These are phyloP conservation scores for Picathartes gymnocephalus DNA, from an alignment of 2,113 vertebrate genomes.

Conservation along the genomic window DNA sequence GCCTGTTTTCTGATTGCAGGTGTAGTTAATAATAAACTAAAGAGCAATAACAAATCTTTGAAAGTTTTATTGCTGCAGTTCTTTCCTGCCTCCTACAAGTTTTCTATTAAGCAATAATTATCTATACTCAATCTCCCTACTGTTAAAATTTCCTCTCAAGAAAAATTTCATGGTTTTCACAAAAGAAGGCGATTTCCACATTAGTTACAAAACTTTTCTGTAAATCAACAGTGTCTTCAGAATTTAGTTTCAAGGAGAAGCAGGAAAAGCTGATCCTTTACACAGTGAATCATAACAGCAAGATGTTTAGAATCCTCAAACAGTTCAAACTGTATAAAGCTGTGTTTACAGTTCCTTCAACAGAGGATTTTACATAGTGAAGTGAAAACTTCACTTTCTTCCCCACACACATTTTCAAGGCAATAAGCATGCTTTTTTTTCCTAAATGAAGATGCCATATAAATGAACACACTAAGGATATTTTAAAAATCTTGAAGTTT, in stretches of 20 bases:
- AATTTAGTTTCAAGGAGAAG: not conserved
- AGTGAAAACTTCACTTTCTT: not conserved
- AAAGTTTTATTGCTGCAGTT: not conserved
- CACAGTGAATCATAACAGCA: not conserved
- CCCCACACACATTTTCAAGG: not conserved
- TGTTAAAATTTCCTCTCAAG: not conserved
- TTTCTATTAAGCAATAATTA: not conserved
- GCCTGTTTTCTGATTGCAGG: not conserved
- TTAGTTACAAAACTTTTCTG: not conserved
- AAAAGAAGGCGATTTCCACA: not conserved
- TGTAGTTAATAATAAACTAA: constrained; percentile 19
- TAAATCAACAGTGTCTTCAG: not conserved
- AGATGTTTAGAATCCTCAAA: not conserved
- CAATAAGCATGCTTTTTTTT: not conserved
- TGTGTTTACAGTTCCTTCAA: not conserved
- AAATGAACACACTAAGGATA: not conserved
- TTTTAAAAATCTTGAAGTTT: not conserved
- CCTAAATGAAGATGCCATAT: not conserved
- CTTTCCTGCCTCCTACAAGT: not conserved
- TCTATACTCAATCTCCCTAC: not conserved
- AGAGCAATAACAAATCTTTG: not conserved
- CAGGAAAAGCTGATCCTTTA: not conserved
- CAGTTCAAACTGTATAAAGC: not conserved
- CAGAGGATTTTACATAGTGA: not conserved
- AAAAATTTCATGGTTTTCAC: not conserved